These are phyloP conservation scores for Oxystoma pomonae DNA, from an alignment of 2,888 invertebrate species.

Conservation along the genomic window DNA sequence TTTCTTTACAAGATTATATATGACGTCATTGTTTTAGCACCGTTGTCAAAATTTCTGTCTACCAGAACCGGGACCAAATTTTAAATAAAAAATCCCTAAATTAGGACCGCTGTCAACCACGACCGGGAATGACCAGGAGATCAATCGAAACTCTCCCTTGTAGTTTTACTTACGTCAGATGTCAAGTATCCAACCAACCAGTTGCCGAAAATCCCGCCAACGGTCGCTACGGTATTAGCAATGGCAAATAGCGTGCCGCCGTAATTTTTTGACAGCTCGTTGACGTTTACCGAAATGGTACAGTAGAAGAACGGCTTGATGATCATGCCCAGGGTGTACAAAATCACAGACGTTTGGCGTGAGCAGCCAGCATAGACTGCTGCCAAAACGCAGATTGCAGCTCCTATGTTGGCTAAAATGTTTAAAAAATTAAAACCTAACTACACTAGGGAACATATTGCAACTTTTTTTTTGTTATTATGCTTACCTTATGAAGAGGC, in stretches of 20 bases:
- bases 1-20: no score
- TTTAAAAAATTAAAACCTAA: neutral
- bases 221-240: slow-evolving; percentile 55
- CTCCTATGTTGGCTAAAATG: slow-evolving; percentile 55
- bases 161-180: slow-evolving; percentile 57
- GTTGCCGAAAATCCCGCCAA: slow-evolving; percentile 57
- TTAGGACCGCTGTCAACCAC: no score
- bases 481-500: no score
- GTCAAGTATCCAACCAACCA: slow-evolving; percentile 56
- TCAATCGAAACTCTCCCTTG: no score
- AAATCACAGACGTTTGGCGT: slow-evolving; percentile 46
- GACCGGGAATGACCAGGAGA: no score
- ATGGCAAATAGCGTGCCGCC: slow-evolving; percentile 59
- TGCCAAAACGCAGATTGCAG: slow-evolving; percentile 57
- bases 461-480: no score
- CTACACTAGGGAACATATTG: no score
- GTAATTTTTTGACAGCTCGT: slow-evolving; percentile 59
- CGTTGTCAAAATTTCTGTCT: no score
- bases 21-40: no score
- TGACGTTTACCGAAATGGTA: slow-evolving; percentile 58
- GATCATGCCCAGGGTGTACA: slow-evolving; percentile 58
- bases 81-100: no score
- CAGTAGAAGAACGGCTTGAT: slow-evolving; percentile 65
- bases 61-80: no score
- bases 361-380: slow-evolving; percentile 62